A percentile compares a stretch with the other conserved stretches of the same genome.
Conservation (phyloP, 2,888 invertebrate genomes). For the Rhamphomyia laevipes region DNA sequence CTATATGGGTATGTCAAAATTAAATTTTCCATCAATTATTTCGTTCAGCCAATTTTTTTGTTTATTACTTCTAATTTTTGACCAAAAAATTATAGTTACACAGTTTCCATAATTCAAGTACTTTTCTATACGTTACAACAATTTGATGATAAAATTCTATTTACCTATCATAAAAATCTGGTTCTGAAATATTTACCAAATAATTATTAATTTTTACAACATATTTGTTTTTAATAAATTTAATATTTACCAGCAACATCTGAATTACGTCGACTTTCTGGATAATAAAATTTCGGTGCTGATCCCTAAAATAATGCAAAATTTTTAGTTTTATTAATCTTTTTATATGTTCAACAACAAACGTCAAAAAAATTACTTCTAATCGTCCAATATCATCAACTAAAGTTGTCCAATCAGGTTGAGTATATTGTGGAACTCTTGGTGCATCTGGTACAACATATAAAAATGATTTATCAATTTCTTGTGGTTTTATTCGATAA, state of each 20-base stretch:
- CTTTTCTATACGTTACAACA: neutral
- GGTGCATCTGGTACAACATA: conserved; percentile 70
- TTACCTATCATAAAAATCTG: conserved; percentile 31
- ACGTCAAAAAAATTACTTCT: conserved; percentile 20
- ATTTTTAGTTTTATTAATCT: neutral
- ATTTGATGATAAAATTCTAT: neutral
- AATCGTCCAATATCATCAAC: conserved; percentile 38
- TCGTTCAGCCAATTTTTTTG: too few species aligned
- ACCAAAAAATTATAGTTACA: neutral
- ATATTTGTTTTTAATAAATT: conserved; percentile 8
- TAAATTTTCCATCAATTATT: neutral
- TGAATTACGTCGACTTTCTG: conserved; percentile 20
- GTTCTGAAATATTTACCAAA: conserved; percentile 33
- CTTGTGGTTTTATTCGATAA: conserved; percentile 62
- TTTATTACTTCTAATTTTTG: too few species aligned
- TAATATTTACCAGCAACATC: conserved; percentile 7
- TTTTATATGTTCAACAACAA: neutral
- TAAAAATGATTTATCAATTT: conserved; percentile 62
- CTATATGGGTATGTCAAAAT: too few species aligned
- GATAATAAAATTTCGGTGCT: neutral
- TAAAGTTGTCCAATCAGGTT: conserved; percentile 42
- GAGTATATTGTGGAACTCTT: conserved; percentile 57
- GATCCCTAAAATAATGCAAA: neutral
- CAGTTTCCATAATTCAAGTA: neutral
- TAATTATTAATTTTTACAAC: conserved; percentile 19